Base-by-base conservation (phyloP, 2,113 vertebrate genomes). In the Steatornis caripensis region DNA sequence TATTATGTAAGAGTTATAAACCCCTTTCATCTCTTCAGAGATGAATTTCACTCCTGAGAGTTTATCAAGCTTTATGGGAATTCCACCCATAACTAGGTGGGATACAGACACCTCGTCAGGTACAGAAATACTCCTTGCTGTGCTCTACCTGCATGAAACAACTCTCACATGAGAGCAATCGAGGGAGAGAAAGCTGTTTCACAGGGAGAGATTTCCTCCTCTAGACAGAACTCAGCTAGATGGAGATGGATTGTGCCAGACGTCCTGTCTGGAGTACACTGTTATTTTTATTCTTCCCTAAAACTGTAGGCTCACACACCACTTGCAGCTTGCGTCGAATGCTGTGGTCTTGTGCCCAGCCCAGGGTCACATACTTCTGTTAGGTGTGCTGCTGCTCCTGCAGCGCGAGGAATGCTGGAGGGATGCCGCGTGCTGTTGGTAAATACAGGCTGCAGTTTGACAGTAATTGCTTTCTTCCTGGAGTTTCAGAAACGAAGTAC, bases 381-480 rank as follows among this genome's bases (percentile, higher is more conserved):
- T 96, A 99, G 98, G 98, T 98, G 98, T 99, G 98, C 98, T 98
- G 80, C 90, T 98, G 98, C 74, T 96, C 84, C 84, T 93, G 87
- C 90, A 64, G 91, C 29, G 86, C 89, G 27, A 30, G 95, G 94
- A 96, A 95, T 97, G 97, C 97, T 98, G 97, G 97, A 96, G 72
- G 80, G 79, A 46, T 96, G 96, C 98, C 98, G 96, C 49, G 29
- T 1, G 19, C 90, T 96, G 87, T 96, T 97, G 90, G 97, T 97
- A 97, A 98, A 97, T 90, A 94, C 30, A 88, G 89, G 65, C 75
- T 75, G 64, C 48, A 90, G 29, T 90, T 92, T 81, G 92, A 92
- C 48, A 91, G 84, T 94, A 70, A 92, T 93, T 86, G 62, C 85
- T 83, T 76, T 84, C 92, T 96, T 94, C 85, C 77, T 49, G 90